phyloP scores from a whole-genome alignment of 64 coral and sea anemone genomes.

The Platygyra sinensis region DNA sequence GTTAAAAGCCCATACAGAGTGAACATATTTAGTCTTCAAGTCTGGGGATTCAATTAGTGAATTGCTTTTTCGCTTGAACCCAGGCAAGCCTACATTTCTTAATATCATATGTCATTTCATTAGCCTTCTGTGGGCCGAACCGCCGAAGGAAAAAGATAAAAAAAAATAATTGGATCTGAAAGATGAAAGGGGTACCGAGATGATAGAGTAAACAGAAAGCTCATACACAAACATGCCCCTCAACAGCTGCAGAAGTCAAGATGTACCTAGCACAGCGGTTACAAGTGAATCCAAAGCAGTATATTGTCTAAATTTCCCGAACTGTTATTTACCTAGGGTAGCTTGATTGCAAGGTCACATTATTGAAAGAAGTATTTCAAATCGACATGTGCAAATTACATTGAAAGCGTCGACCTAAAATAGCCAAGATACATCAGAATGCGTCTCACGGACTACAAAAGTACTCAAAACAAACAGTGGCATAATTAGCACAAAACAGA shows the following conservation, averaged over 20 bases:
- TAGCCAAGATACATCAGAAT: background rate
- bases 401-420: background rate
- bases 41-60: conserved; percentile 20
- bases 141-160: conserved; percentile 22
- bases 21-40: background rate
- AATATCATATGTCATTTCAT: conserved; percentile 28
- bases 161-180: conserved; percentile 38
- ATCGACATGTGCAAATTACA: background rate
- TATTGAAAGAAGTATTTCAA: background rate
- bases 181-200: conserved; percentile 32
- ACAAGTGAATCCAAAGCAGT: background rate
- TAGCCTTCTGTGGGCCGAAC: background rate
- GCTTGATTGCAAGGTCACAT: background rate
- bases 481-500: conserved; percentile 30
- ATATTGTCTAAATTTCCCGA: background rate
- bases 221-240: background rate
- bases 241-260: background rate
- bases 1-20: background rate
- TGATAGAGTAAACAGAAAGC: background rate
- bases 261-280: background rate
- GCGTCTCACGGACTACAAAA: background rate
- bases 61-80: background rate
- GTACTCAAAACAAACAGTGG: conserved; percentile 16
- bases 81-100: background rate
- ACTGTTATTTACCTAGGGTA: background rate